Percentiles rank a stretch among this genome's conserved stretches.
phyloP scores from a whole-genome alignment of 2,888 invertebrate genomes.

The Acleris laterana region DNA sequence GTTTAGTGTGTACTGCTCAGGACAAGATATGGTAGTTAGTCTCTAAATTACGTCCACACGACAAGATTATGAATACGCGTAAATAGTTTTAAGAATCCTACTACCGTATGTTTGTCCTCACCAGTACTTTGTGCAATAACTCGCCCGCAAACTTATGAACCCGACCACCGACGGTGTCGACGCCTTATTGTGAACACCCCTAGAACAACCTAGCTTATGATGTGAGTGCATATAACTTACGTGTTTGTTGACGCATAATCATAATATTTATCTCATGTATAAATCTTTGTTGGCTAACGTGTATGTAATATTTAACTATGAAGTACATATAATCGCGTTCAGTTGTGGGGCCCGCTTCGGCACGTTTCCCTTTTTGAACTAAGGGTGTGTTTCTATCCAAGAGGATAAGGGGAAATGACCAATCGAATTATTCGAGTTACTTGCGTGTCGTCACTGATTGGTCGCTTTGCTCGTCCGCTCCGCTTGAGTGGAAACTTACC shows the following conservation, averaged over 20 bases:
- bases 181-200: constrained; percentile 65
- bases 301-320: constrained; percentile 52
- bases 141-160: constrained; percentile 68
- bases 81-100: no score
- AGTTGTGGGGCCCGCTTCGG: constrained; percentile 29
- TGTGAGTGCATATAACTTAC: constrained; percentile 59
- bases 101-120: no score
- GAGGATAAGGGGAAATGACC: no score
- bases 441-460: no score
- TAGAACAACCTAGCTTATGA: constrained; percentile 64
- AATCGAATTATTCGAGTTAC: no score
- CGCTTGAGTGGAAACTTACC: no score
- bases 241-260: constrained; percentile 80
- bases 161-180: constrained; percentile 59
- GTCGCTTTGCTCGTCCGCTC: no score
- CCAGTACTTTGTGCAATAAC: constrained; percentile 67
- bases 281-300: constrained; percentile 68
- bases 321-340: constrained; percentile 29
- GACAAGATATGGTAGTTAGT: no score
- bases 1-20: constrained; percentile 16
- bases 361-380: constrained; percentile 2
- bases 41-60: no score
- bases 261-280: constrained; percentile 59
- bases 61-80: no score
- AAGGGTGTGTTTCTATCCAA: no score